Evolutionary conservation across 2,797 vertebrate species (phyloP).

Genomic region (Neopelma chrysocephalum): DNA sequence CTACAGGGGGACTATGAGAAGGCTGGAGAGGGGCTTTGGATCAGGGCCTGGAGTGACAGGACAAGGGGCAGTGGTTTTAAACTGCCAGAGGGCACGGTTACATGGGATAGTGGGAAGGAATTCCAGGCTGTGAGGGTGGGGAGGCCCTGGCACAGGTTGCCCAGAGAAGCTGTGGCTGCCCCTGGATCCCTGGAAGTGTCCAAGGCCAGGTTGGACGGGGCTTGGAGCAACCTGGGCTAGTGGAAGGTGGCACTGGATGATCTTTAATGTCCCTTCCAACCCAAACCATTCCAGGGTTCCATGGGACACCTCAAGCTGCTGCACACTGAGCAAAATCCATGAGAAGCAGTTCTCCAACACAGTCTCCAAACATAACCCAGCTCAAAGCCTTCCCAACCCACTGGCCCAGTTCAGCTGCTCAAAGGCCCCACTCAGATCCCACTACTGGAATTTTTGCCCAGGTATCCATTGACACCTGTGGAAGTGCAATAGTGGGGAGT

Average conservation of each 20-base stretch:
- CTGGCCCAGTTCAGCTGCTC: not conserved
- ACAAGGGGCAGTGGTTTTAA: not conserved
- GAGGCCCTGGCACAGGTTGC: not conserved
- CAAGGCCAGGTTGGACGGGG: no score
- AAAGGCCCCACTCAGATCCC: not conserved
- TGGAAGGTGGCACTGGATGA: no score
- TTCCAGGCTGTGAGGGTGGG: accelerated
- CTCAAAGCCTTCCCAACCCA: not conserved
- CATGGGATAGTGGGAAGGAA: accelerated
- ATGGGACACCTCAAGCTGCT: not conserved
- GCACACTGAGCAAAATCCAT: not conserved
- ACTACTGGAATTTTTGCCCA: accelerated
- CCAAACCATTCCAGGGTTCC: not conserved
- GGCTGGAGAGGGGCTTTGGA: not conserved
- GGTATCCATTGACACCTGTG: accelerated
- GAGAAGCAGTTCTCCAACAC: not conserved
- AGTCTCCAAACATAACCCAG: not conserved
- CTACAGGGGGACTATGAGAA: not conserved
- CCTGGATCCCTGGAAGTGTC: no score
- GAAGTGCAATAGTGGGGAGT: not conserved
- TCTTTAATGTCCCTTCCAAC: not conserved
- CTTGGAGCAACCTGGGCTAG: no score
- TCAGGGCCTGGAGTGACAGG: not conserved
- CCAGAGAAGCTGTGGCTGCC: no score
- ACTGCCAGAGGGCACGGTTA: not conserved